These are phyloP conservation scores for Abramis brama DNA, from an alignment of 2,113 vertebrate genomes.

Conservation along the genomic window DNA sequence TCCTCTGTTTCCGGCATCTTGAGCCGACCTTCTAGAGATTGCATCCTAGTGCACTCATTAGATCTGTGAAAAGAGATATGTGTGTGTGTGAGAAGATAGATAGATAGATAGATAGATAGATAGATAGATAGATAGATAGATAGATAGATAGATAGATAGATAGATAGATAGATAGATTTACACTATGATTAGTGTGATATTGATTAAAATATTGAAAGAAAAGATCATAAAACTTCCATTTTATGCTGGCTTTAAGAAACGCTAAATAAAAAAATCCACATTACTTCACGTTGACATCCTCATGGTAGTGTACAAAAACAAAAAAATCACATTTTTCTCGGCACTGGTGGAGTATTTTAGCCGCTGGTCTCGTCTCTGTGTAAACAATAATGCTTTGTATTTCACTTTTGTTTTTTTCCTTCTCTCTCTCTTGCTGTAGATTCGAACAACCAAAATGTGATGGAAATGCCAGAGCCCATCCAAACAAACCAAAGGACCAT, in stretches of 20 bases:
- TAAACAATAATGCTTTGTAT: slow-evolving; percentile 19
- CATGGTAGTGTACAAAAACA: background rate
- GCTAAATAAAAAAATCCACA: too few relatives aligned
- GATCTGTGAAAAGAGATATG: background rate
- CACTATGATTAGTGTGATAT: too few relatives aligned
- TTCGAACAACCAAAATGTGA: slow-evolving; percentile 97
- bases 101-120: background rate
- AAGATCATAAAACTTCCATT: too few relatives aligned
- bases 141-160: background rate
- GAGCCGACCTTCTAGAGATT: background rate
- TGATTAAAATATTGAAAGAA: too few relatives aligned
- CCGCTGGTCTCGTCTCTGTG: background rate
- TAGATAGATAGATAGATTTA: too few relatives aligned
- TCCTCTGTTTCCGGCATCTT: background rate
- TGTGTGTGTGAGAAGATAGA: too few relatives aligned
- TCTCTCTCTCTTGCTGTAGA: slow-evolving; percentile 69
- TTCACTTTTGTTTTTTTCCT: slow-evolving; percentile 24
- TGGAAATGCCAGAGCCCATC: slow-evolving; percentile 87
- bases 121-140: background rate
- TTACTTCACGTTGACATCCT: too few relatives aligned
- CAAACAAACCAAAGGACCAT: slow-evolving; percentile 86
- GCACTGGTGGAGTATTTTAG: background rate
- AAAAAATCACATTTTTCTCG: background rate
- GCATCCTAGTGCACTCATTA: background rate
- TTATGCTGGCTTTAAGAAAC: too few relatives aligned